Conservation (phyloP, 2,888 invertebrate species). For the Platycheirus rosarum region DNA sequence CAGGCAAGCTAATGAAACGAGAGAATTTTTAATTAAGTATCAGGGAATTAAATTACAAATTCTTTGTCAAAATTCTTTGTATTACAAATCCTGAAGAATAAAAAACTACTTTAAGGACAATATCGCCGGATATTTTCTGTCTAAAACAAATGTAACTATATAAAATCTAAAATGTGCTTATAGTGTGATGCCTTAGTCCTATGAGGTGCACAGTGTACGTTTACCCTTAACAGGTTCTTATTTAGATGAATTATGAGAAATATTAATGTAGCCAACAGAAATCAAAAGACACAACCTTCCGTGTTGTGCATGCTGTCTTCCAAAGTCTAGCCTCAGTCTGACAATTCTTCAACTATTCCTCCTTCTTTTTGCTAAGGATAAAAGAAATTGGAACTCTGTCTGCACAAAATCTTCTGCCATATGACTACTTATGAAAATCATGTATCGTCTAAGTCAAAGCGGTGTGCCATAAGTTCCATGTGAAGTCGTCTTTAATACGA, state of each 20-base stretch:
- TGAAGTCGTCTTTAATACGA: conserved; percentile 22
- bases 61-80: no score
- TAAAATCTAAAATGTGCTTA: no score
- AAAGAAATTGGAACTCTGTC: conserved; percentile 66
- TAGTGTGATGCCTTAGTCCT: no score
- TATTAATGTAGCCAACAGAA: conserved; percentile 64
- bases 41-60: no score
- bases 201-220: no score
- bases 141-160: no score
- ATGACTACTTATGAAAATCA: conserved; percentile 72
- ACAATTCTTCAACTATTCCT: neutral
- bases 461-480: conserved; percentile 5
- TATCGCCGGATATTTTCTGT: no score
- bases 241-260: conserved; percentile 67
- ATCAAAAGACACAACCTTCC: conserved; percentile 53
- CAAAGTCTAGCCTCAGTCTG: conserved; percentile 39
- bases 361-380: neutral
- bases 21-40: no score
- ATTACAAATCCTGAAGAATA: no score
- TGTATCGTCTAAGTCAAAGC: conserved; percentile 47
- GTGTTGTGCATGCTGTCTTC: conserved; percentile 2
- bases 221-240: conserved; percentile 10
- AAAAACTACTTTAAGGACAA: no score
- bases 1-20: no score
- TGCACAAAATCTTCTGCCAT: conserved; percentile 32